These are phyloP conservation scores for Carettochelys insculpta DNA, from an alignment of 2,113 vertebrate genomes.

Conservation along the genomic window DNA sequence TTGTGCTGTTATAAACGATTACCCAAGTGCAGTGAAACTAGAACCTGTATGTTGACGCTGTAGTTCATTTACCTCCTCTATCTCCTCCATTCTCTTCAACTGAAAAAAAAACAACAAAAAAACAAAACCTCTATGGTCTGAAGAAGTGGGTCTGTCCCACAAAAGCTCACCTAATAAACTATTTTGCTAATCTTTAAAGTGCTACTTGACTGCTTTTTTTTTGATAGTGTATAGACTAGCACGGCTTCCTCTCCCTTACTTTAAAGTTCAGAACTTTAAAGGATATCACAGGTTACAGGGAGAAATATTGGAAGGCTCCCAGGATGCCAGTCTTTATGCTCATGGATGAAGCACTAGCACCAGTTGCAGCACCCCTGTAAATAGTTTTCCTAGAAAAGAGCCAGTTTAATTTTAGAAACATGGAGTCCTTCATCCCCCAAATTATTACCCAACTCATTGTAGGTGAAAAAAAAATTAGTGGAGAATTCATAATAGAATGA, in stretches of 20 bases:
- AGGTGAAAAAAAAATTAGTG: background rate
- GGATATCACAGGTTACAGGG: background rate
- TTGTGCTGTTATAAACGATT: background rate
- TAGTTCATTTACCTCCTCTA: background rate
- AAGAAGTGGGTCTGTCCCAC: too few relatives aligned
- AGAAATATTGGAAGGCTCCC: background rate
- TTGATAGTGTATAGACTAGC: too few relatives aligned
- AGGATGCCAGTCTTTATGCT: background rate
- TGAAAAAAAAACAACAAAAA: too few relatives aligned
- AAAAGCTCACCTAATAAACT: too few relatives aligned
- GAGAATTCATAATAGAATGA: background rate
- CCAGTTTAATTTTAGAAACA: background rate
- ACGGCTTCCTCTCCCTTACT: too few relatives aligned
- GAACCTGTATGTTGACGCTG: background rate
- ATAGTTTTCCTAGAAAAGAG: background rate
- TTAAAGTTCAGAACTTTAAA: background rate
- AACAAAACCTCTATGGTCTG: too few relatives aligned
- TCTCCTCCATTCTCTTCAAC: too few relatives aligned
- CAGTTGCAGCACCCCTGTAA: background rate
- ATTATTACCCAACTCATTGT: background rate
- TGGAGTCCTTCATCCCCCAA: background rate
- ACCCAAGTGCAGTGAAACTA: background rate
- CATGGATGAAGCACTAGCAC: background rate
- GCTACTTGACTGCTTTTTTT: too few relatives aligned
- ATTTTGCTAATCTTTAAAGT: too few relatives aligned